phyloP scores from a whole-genome alignment of 2,888 invertebrate genomes.

The Lasioglossum pauxillum region DNA sequence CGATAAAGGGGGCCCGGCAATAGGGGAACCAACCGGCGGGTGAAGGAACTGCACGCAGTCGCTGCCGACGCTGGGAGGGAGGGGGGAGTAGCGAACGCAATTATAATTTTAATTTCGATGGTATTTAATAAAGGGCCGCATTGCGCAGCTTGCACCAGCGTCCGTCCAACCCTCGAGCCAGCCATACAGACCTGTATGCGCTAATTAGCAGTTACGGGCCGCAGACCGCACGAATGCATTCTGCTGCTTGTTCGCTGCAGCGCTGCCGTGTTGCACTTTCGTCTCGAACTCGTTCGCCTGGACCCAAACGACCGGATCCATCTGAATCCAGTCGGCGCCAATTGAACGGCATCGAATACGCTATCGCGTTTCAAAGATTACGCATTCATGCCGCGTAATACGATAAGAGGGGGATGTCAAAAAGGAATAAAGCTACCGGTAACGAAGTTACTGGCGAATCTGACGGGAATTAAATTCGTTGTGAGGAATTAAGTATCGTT shows the following conservation, averaged over 20 bases:
- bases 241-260: conserved; percentile 62
- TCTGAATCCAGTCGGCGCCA: conserved; percentile 7
- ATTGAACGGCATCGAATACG: neutral
- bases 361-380: conserved; percentile 15
- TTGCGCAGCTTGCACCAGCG: conserved; percentile 70
- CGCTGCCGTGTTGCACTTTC: conserved; percentile 66
- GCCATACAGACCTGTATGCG: conserved; percentile 71
- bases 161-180: conserved; percentile 70
- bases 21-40: conserved; percentile 56
- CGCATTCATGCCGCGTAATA: neutral
- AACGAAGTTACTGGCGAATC: conserved; percentile 37
- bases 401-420: conserved; percentile 5
- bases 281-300: conserved; percentile 57
- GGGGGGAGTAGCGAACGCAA: conserved; percentile 81
- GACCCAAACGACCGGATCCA: conserved; percentile 7
- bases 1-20: conserved; percentile 35
- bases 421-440: neutral
- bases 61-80: conserved; percentile 67
- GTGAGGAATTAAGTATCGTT: conserved; percentile 54
- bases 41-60: conserved; percentile 69
- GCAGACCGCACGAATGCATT: conserved; percentile 72
- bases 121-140: conserved; percentile 84
- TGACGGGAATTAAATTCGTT: conserved; percentile 39
- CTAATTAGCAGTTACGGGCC: conserved; percentile 82
- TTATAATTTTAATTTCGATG: conserved; percentile 85